phyloP scores from a whole-genome alignment of 1,140 invertebrate genomes.

The Globodera rostochiensis region DNA sequence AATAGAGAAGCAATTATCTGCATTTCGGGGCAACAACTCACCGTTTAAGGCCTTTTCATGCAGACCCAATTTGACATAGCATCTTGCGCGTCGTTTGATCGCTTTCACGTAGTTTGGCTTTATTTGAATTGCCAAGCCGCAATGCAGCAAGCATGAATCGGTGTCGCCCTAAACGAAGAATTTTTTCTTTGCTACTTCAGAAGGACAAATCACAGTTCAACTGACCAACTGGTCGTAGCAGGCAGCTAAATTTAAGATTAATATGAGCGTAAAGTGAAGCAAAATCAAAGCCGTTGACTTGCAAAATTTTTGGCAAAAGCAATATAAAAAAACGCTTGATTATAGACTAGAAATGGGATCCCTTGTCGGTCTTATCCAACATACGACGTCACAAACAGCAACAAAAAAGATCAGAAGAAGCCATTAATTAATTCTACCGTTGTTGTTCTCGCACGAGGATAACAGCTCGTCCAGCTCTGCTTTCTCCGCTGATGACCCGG shows the following conservation, averaged over 20 bases:
- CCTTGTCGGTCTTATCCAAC: too few relatives aligned
- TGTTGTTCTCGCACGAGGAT: conserved; percentile 24
- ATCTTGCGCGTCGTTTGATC: conserved; percentile 10
- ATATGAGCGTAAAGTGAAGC: too few relatives aligned
- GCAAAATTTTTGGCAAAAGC: too few relatives aligned
- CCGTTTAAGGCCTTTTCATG: conserved; percentile 8
- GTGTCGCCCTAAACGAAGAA: conserved; percentile 2
- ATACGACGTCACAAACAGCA: too few relatives aligned
- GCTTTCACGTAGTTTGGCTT: conserved; percentile 26
- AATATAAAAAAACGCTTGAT: too few relatives aligned
- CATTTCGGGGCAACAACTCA: background rate
- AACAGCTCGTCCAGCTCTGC: background rate
- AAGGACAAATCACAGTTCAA: background rate
- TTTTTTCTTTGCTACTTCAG: background rate
- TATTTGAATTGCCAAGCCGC: conserved; percentile 4
- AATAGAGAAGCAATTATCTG: background rate
- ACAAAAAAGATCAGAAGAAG: too few relatives aligned
- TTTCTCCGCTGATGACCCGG: background rate
- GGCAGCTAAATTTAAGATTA: conserved; percentile 5
- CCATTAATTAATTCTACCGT: background rate
- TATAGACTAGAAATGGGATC: too few relatives aligned
- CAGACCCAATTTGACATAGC: conserved; percentile 3
- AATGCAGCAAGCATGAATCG: conserved; percentile 11
- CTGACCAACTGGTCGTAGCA: conserved; percentile 20
- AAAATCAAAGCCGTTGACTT: too few relatives aligned